These are phyloP conservation scores for Stenotaenia linearis DNA, from an alignment of 2,888 invertebrate genomes.

Conservation along the genomic window DNA sequence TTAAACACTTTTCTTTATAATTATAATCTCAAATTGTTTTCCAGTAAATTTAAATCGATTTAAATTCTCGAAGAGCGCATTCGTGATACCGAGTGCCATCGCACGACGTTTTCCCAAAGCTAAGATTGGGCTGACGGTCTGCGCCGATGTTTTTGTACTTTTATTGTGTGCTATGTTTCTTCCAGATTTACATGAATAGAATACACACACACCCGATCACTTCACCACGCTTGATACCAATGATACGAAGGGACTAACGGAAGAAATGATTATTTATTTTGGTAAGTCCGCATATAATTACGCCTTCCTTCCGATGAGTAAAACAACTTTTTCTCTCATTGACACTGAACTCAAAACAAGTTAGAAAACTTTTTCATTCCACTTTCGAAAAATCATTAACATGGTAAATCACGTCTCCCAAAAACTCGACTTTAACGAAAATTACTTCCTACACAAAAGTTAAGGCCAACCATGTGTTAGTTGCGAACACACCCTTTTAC, in stretches of 20 bases:
- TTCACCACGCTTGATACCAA: background rate
- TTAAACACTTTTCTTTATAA: too few species aligned
- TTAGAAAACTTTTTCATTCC: background rate
- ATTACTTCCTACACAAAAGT: background rate
- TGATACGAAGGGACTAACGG: background rate
- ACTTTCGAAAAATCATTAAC: background rate
- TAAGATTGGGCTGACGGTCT: background rate
- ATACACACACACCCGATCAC: background rate
- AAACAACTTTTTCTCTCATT: background rate
- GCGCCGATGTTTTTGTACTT: background rate
- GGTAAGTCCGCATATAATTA: background rate
- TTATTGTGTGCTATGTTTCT: constrained; percentile 14
- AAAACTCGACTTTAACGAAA: background rate
- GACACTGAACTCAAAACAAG: background rate
- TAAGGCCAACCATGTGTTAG: background rate
- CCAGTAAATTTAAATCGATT: too few species aligned
- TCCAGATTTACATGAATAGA: background rate
- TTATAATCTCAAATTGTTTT: too few species aligned
- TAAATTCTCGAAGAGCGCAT: too few species aligned
- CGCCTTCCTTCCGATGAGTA: background rate
- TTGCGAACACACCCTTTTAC: background rate
- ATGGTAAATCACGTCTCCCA: background rate
- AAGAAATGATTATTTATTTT: background rate
- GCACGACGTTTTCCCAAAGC: background rate
- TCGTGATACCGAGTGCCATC: background rate